Percentiles rank a stretch among this genome's conserved stretches.
phyloP scores from a whole-genome alignment of 2,888 invertebrate genomes.

The Eupeodes luniger region DNA sequence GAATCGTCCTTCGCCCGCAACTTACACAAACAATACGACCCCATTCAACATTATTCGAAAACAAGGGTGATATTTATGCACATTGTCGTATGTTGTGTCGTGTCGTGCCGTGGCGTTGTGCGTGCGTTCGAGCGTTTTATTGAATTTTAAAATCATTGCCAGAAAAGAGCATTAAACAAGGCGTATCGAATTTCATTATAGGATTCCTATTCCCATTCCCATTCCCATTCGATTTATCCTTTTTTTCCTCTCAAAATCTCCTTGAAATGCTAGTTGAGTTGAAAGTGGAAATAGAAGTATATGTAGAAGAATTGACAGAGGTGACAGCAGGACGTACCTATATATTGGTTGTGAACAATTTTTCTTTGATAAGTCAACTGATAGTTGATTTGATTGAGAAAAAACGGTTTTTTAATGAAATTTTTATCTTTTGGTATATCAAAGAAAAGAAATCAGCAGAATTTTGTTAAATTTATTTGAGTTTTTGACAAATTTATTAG shows the following conservation, averaged over 20 bases:
- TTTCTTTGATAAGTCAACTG: constrained; percentile 72
- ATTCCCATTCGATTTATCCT: constrained; percentile 18
- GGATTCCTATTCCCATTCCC: constrained; percentile 17
- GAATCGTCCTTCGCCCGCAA: constrained; percentile 54
- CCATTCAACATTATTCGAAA: constrained; percentile 10
- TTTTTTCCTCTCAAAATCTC: constrained; percentile 6
- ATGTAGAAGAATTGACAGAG: constrained; percentile 29
- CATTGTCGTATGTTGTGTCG: constrained; percentile 19
- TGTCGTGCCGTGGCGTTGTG: constrained; percentile 39
- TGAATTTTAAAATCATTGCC: constrained; percentile 77
- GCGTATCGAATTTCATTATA: constrained; percentile 85
- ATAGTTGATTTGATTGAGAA: constrained; percentile 61
- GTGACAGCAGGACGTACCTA: constrained; percentile 53
- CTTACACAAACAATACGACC: constrained; percentile 61
- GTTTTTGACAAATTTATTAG: constrained; percentile 15
- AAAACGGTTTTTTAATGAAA: constrained; percentile 49
- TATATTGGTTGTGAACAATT: constrained; percentile 27
- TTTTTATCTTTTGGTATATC: constrained; percentile 58
- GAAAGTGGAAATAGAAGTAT: constrained; percentile 13
- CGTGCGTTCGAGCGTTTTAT: constrained; percentile 77
- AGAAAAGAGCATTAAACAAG: constrained; percentile 84
- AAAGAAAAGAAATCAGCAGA: constrained; percentile 67
- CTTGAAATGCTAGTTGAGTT: constrained; percentile 21
- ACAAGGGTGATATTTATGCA: constrained; percentile 55
- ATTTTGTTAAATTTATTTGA: not conserved